phyloP scores from a whole-genome alignment of 2,888 invertebrate species.

The Trichogramma evanescens region DNA sequence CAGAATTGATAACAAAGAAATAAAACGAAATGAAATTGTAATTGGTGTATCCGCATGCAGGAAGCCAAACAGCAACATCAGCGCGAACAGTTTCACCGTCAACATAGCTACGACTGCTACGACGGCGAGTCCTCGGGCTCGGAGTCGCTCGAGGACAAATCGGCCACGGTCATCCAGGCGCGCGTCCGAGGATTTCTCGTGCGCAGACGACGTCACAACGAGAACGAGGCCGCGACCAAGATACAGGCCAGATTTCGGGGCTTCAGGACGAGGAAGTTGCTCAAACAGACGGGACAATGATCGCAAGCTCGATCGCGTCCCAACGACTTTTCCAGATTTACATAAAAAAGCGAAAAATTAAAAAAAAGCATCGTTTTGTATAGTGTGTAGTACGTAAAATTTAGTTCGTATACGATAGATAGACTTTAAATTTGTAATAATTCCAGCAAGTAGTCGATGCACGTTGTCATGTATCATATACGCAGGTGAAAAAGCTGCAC shows the following conservation, averaged over 20 bases:
- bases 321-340: too few species aligned
- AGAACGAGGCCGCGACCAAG: conserved; percentile 40
- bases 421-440: too few species aligned
- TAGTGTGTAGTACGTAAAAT: too few species aligned
- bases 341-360: too few species aligned
- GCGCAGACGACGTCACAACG: conserved; percentile 49
- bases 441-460: too few species aligned
- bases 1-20: not conserved
- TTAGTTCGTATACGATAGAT: too few species aligned
- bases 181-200: conserved; percentile 63
- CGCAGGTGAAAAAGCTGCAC: too few species aligned
- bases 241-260: conserved; percentile 45
- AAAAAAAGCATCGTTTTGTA: too few species aligned
- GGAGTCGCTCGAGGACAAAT: conserved; percentile 33
- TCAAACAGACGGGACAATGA: conserved; percentile 37
- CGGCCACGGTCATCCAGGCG: conserved; percentile 61
- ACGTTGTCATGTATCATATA: too few species aligned
- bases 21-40: not conserved
- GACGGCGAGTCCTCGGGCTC: conserved; percentile 13
- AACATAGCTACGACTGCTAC: not conserved
- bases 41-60: not conserved
- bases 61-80: not conserved
- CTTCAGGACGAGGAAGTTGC: conserved; percentile 39
- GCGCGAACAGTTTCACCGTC: not conserved
- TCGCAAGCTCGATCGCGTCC: not conserved